Base-by-base conservation (phyloP, 2,797 vertebrate species). In the Zalophus californianus region DNA sequence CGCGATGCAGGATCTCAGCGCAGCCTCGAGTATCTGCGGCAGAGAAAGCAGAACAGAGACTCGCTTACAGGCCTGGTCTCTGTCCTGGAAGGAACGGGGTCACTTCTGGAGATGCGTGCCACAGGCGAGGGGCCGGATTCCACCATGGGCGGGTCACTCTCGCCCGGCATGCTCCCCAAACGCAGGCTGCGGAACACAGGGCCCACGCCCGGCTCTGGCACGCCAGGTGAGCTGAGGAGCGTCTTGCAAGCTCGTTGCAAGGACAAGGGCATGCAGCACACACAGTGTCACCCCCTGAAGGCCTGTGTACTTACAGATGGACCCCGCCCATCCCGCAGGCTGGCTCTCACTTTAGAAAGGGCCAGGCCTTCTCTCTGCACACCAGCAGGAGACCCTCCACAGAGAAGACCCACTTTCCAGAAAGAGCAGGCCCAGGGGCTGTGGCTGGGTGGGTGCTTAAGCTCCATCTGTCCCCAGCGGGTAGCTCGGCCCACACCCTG, bases 1-100 rank as follows among this genome's bases (percentile, higher is more conserved):
- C 7, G 88, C 98, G 99, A 92, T 97, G 97, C 78, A 98, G 98
- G 38, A 97, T 96, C 96, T 99, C 99, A 0, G 96, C 23, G 97
- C 98, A 99, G 97, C 98, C 98, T 11, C 66, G 98, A 41, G 98
- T 98, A 75, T 99, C 99, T 99, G 98, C 8, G 66, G 84, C 62
- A 1, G 95, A 25, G 85, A 97, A 82, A 86, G n/a, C 86, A 91
- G 97, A 91, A 10, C 25, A 86, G 83, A 82, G 86, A 68, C 4
- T 1, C 0, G 12, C 56, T 27, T 9, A 79, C 16, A 16, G 35
- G 38, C 13, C 14, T 12, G 18, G 9, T 52, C 5, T 0, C 1
- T 20, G 23, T 15, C 15, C 41, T 4, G 3, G 25, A 29, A 62
- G 52, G 20, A 68, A 15, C 3, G 1, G 8, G 2, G 58, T 20